Conservation (phyloP, 1,140 invertebrate genomes). For the Drosophila repleta region DNA sequence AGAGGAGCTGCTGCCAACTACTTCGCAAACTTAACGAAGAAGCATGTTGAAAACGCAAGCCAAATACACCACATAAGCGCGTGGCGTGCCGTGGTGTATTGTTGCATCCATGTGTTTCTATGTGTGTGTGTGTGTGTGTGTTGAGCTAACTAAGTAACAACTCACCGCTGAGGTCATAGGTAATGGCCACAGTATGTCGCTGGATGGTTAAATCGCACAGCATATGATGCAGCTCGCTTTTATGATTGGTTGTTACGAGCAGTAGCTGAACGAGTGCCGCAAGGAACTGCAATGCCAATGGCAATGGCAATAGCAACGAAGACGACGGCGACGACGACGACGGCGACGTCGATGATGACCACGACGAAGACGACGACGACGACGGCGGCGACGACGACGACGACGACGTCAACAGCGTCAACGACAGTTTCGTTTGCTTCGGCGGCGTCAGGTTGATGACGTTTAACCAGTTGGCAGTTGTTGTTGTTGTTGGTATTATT, state of each 20-base stretch:
- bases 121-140: slow-evolving; percentile 2
- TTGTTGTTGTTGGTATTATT: slow-evolving; percentile 1
- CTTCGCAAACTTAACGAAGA: no score
- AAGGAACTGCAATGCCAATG: slow-evolving; percentile 47
- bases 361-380: slow-evolving; percentile 17
- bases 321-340: slow-evolving; percentile 2
- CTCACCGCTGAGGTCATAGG: slow-evolving; percentile 65
- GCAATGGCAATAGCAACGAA: background rate
- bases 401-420: slow-evolving; percentile 35
- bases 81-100: background rate
- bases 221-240: slow-evolving; percentile 64
- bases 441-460: slow-evolving; percentile 61
- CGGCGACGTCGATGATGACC: slow-evolving; percentile 25
- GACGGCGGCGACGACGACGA: slow-evolving; percentile 23
- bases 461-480: slow-evolving; percentile 33
- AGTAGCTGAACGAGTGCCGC: slow-evolving; percentile 51
- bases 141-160: slow-evolving; percentile 18
- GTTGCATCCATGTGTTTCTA: no score
- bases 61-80: background rate
- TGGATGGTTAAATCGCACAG: slow-evolving; percentile 60
- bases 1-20: no score
- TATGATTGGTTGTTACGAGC: slow-evolving; percentile 54
- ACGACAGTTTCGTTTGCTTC: slow-evolving; percentile 48
- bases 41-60: no score
- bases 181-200: slow-evolving; percentile 63